Base-by-base conservation (phyloP, 2,797 vertebrate species). In the Champsocephalus gunnari region DNA sequence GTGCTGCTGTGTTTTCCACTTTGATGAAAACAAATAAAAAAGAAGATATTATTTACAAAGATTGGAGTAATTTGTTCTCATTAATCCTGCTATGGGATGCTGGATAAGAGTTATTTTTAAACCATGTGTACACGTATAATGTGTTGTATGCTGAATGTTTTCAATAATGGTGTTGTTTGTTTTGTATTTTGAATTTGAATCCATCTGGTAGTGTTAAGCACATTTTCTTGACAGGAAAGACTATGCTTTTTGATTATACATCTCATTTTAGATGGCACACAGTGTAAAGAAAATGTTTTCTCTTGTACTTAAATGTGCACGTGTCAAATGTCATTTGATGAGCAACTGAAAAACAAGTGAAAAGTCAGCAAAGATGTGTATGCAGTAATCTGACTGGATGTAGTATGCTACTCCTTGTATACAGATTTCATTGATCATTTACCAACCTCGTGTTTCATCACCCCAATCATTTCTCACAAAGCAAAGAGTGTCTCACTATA, bases 1-100 rank as follows among this genome's bases (percentile, higher is more conserved):
- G 28, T 28, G 3, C 28, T 28, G 28, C 3, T 28, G 28, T 28
- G 28, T 28, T 28, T 28, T 28, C 28, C 19, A 41, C 11, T 21
- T 53, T 63, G 43, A 19, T 43, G n/a, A 19, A 59, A 53, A 28
- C 38, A 61, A 60, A 66, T 54, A 8, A 59, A 13, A 57, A 19
- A 49, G n/a, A 56, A 72, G 44, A 48, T 59, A 6, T 24, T 34
- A 65, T 32, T 51, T 24, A 4, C 28, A 28, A 28, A 28, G 4
- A 28, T 28, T 28, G 4, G 28, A 28, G 28, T 28, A 4, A 28
- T 28, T 28, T 28, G 28, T 28, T 28, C 28, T 28, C 28, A 28
- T 28, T 4, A 28, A 28, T 4, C 28, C 28, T 28, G 28, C 28
- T 28, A 28, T 28, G 28, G 28, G 28, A 28, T 28, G 28, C 28